Evolutionary conservation across 1,140 invertebrate species (phyloP).

Genomic region (Listronotus bonariensis): DNA sequence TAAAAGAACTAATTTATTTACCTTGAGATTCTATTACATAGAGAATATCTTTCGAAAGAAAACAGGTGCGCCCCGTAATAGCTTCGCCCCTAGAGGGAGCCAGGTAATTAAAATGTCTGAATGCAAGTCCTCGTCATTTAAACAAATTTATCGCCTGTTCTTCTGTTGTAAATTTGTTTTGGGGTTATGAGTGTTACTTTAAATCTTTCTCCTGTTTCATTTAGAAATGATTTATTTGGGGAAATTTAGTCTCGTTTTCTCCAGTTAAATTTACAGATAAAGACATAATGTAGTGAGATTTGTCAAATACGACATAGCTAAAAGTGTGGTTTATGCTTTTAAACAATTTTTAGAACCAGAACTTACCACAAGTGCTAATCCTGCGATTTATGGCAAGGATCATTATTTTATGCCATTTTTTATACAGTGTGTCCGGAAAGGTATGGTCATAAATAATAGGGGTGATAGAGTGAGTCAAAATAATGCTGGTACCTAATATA

Average conservation of each 20-base stretch:
- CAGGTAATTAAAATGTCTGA: slow-evolving; percentile 51
- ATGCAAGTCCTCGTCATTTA: slow-evolving; percentile 47
- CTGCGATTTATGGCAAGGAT: too few relatives aligned
- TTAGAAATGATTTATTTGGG: slow-evolving; percentile 13
- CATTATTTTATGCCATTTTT: too few relatives aligned
- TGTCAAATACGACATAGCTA: neutral
- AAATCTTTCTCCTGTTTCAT: slow-evolving; percentile 40
- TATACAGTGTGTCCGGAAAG: too few relatives aligned
- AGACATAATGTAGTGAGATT: neutral
- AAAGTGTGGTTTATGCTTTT: neutral
- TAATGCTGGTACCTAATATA: too few relatives aligned
- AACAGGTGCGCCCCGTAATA: slow-evolving; percentile 41
- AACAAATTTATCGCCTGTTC: slow-evolving; percentile 51
- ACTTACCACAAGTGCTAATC: too few relatives aligned
- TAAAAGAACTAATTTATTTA: too few relatives aligned
- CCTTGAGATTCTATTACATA: slow-evolving; percentile 10
- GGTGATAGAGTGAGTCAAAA: too few relatives aligned
- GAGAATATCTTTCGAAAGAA: slow-evolving; percentile 25
- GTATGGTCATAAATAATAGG: too few relatives aligned
- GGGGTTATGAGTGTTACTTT: slow-evolving; percentile 48
- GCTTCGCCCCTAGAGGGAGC: slow-evolving; percentile 30
- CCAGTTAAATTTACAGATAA: neutral
- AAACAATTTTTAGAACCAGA: neutral
- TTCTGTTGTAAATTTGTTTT: slow-evolving; percentile 49
- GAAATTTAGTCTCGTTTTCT: slow-evolving; percentile 3